Base-by-base conservation (phyloP, 2,113 vertebrate species). In the Pachypanchax playfairii region DNA sequence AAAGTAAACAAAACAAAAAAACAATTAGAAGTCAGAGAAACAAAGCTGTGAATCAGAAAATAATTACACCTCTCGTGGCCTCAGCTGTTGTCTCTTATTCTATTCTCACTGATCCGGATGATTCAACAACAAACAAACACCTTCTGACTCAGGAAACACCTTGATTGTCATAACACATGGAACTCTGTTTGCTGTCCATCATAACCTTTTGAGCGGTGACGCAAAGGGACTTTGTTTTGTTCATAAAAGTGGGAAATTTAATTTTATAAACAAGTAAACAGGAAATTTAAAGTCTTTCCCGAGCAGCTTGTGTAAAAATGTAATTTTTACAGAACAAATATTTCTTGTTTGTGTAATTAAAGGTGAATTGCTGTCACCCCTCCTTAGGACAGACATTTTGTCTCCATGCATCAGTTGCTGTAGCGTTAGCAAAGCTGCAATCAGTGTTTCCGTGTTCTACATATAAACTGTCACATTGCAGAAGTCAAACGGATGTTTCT, bases 381-480 rank as follows among this genome's bases (percentile, higher is more conserved):
- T 72, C 66, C 62, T 84, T 70, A 66, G 35, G 25, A 52, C 38
- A 20, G 59, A 74, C 33, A 55, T 55, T 75, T 28, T 0, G 33
- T 70, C 33, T 47, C 11, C 67, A 39, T 20, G 18, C 33, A 47
- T 46, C 65, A 53, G 63, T 31, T 21, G 41, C 25, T 22, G 57
- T 52, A 42, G 12, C 51, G 78, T 68, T 18, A 3, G 57, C 71
- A 71, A 70, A 74, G 60, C 74, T 41, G 42, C 13, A 39, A 68
- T 73, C 46, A 31, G 49, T 22, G 59, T 63, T 66, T 22, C 25
- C 29, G 18, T 61, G 69, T 73, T 65, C 0, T 17, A 54, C 63
- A 54, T 74, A 71, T 58, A 76, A 79, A 83, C 80, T 62, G 77
- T 66, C 75, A 77, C 46, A 6, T 26, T 43, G 59, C 77, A 63